phyloP scores from a whole-genome alignment of 2,797 vertebrate genomes.

The Peromyscus melanophrys region DNA sequence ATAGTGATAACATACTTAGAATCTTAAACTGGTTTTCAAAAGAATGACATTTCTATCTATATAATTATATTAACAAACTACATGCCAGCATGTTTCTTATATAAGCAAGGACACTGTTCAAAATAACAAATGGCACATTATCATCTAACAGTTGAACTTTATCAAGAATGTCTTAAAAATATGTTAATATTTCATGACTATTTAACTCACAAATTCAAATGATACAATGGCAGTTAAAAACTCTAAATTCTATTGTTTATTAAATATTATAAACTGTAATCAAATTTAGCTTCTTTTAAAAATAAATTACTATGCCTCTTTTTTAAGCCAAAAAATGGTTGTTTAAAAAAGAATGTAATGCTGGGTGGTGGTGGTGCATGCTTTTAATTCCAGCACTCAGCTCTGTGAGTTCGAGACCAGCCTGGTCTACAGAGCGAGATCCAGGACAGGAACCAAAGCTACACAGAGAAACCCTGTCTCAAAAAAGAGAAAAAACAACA shows the following conservation, averaged over 20 bases:
- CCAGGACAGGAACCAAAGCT: too few relatives aligned
- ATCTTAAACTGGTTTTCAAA: slow-evolving; percentile 63
- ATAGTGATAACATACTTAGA: background rate
- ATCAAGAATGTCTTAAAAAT: slow-evolving; percentile 65
- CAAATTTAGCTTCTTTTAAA: slow-evolving; percentile 44
- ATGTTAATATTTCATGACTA: slow-evolving; percentile 60
- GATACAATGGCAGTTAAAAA: slow-evolving; percentile 62
- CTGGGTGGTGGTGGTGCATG: too few relatives aligned
- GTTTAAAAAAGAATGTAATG: background rate
- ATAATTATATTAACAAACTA: slow-evolving; percentile 79
- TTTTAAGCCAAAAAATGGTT: background rate
- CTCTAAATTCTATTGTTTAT: slow-evolving; percentile 57
- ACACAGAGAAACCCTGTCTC: too few relatives aligned
- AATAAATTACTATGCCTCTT: background rate
- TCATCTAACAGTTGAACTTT: slow-evolving; percentile 64
- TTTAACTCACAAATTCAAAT: slow-evolving; percentile 53
- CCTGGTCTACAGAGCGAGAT: too few relatives aligned
- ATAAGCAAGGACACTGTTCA: slow-evolving; percentile 55
- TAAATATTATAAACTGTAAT: slow-evolving; percentile 51
- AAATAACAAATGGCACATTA: slow-evolving; percentile 65
- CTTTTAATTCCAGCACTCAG: too few relatives aligned
- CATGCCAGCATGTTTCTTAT: slow-evolving; percentile 67
- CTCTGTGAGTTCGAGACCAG: too few relatives aligned
- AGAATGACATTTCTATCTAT: slow-evolving; percentile 69
- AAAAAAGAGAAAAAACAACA: too few relatives aligned